Base-by-base conservation (phyloP, 2,797 vertebrate species). In the Spizella passerina region DNA sequence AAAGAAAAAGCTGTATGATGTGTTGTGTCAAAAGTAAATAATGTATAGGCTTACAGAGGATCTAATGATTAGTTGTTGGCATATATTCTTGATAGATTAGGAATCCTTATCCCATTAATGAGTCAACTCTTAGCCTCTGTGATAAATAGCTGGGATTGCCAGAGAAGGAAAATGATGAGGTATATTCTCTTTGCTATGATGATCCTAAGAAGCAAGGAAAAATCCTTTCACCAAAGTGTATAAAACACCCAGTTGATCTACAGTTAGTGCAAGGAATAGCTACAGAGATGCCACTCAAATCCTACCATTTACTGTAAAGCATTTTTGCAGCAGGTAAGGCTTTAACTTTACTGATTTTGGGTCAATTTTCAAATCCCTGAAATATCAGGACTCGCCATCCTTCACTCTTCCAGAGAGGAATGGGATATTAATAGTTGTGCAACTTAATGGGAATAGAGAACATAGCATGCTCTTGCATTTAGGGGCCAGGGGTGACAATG, bases 61-160 rank as follows among this genome's bases (percentile, higher is more conserved):
- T 90, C 29, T 95, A 53, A 89, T 60, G 86, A 61, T 94, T 95
- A 88, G 64, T 57, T 92, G 64, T 86, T 97, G 95, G 73, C 80
- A 49, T 79, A 78, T 91, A 86, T 88, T 90, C 43, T 38, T 94
- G 90, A 90, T 90, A 83, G 82, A 91, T 76, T 90, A 96, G 84
- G 47, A 94, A 82, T 93, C 30, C 68, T 61, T 91, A 90, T 93
- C 86, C 36, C 76, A 66, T 95, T 97, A 95, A 94, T 79, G 72
- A n/a, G 68, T 91, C 82, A 96, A 64, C 81, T 95, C 72, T 78
- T 96, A 72, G 86, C 84, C 72, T 82, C 38, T 73, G 70, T 88
- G 92, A 96, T 97, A 95, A 93, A 92, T 88, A 96, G 57, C 73
- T 88, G 49, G 92, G 88, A 81, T 73, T 91, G 91, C 77, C 71